Evolutionary conservation across 2,888 invertebrate species (phyloP), one percentile per base, ranked within the genome.

Genomic region (Andricus quercusramuli): DNA sequence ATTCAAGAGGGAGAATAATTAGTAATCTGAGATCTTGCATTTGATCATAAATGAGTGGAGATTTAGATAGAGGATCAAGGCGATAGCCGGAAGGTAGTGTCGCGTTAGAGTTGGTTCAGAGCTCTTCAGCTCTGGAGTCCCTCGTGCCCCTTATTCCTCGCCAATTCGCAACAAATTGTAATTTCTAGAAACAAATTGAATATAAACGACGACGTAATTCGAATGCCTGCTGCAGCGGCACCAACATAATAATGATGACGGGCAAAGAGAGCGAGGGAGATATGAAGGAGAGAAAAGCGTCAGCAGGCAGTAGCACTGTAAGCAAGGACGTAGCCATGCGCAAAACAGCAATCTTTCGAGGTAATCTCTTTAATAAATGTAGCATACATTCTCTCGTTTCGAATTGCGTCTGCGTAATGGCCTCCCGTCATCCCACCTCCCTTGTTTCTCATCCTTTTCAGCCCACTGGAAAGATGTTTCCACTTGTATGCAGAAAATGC

Each of bases 121-220:
- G 67, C 56, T 56, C n/a, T 56, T 56, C 56, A 56, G n/a, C n/a
- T 56, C n/a, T 56, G 2, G n/a, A 56, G 56, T 56, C 56, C 56
- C 78, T 79, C 80, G 74, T 82, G 81, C 82, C 83, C 84, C 84
- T 56, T 74, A 74, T 74, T 56, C 56, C 74, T 74, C 32, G 51
- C 74, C 74, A 56, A 74, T 90, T 90, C 88, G 86, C 89, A 89
- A 91, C 90, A 90, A 91, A 91, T 91, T 91, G 91, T 91, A 91
- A 90, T 91, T 91, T 90, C 90, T 89, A 89, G 90, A 90, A 91
- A 91, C 89, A 91, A 91, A 91, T 91, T 91, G 91, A 91, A 91
- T 91, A 91, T 90, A 89, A 91, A 90, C 90, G 91, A 85, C 87
- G 88, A 84, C 89, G 89, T 90, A 90, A 91, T 91, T 91, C 90